Evolutionary conservation across 2,888 invertebrate genomes (phyloP), one percentile per base, ranked within the genome.

Genomic region (Lymantria monacha): DNA sequence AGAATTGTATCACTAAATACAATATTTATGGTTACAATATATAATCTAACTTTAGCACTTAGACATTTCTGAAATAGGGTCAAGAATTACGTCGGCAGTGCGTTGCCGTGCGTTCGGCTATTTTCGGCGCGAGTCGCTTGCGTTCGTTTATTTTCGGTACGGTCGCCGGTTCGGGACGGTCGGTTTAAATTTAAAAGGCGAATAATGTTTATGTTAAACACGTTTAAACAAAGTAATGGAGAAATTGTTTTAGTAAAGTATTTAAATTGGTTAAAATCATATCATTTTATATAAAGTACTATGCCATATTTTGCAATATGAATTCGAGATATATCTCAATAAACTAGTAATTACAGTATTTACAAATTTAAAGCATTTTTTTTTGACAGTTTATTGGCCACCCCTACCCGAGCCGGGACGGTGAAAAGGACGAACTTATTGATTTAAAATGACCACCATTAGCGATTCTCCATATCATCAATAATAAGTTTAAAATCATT

Each of bases 1-100:
- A 22, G 22, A 22, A n/a, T 22, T 22, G 22, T 22, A 3, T 22
- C 22, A 22, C 22, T 14, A 42, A 43, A 44, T 44, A 45, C 12
- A 36, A 43, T 49, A 45, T 33, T 54, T 47, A 53, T 70, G 68
- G 61, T 55, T 51, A 61, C 64, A 65, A 55, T 63, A 33, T 56
- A 55, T 52, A 59, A 57, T 71, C 75, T 77, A 81, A 71, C 55
- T 70, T 70, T 80, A 80, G 77, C 75, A 73, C 67, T 74, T 74
- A 80, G 76, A 81, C 79, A 79, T 82, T 81, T 85, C 76, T 81
- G 87, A 77, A 89, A 87, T 88, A 87, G 87, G 89, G 88, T 89
- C 89, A 89, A 82, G 81, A 83, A 81, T 85, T 89, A 76, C 88
- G 88, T 86, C 74, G 77, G 77, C 67, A 59, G 61, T 68, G 75